phyloP scores from a whole-genome alignment of 2,113 vertebrate genomes.

The Semnopithecus entellus region DNA sequence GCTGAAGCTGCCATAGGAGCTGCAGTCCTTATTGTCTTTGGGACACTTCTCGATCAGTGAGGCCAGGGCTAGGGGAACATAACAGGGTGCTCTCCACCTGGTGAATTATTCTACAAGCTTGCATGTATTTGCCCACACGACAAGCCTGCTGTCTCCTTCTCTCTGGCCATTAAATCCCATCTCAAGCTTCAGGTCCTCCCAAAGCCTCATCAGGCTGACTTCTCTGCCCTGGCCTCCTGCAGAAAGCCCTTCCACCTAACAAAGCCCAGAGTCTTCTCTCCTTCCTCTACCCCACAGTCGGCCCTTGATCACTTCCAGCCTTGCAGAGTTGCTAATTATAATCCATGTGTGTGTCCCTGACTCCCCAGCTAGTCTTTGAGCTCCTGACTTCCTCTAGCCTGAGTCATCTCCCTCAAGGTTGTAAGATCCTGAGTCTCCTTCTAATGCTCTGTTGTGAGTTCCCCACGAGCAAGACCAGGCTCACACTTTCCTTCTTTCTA shows the following conservation, averaged over 20 bases:
- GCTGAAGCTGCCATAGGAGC: conserved; percentile 83
- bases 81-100: background rate
- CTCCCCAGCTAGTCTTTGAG: background rate
- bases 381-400: background rate
- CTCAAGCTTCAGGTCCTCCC: background rate
- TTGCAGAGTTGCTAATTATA: background rate
- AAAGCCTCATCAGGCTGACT: background rate
- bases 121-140: background rate
- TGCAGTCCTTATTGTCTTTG: conserved; percentile 72
- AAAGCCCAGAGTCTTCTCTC: background rate
- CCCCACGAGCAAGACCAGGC: background rate
- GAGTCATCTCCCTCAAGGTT: background rate
- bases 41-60: conserved; percentile 84
- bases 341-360: background rate
- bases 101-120: background rate
- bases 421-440: background rate
- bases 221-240: background rate
- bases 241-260: background rate
- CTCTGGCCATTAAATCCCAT: background rate
- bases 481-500: background rate
- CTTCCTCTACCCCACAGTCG: background rate
- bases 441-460: background rate
- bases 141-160: background rate
- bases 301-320: background rate
- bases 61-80: conserved; percentile 82